These are phyloP conservation scores for Athetis lepigone DNA, from an alignment of 2,888 invertebrate genomes.

Conservation along the genomic window DNA sequence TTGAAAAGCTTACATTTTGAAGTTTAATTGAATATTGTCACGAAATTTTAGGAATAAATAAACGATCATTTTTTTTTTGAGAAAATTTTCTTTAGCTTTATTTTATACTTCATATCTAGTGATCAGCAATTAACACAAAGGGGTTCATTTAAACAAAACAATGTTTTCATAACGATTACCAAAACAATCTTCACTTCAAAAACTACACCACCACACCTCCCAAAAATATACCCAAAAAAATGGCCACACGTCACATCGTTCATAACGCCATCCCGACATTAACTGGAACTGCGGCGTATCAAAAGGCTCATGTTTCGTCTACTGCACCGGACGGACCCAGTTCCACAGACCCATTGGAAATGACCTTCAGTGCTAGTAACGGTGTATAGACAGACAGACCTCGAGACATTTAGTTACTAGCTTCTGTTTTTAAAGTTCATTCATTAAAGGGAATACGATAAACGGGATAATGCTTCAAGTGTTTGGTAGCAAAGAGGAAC, in stretches of 20 bases:
- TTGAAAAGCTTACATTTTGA: neutral
- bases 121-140: too few relatives aligned
- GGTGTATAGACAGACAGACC: slow-evolving; percentile 10
- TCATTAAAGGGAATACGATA: too few relatives aligned
- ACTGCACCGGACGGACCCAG: slow-evolving; percentile 78
- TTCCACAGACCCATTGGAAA: slow-evolving; percentile 76
- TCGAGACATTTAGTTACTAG: too few relatives aligned
- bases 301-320: slow-evolving; percentile 79
- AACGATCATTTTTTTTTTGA: neutral
- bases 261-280: slow-evolving; percentile 69
- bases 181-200: too few relatives aligned
- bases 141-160: too few relatives aligned
- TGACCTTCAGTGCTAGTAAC: slow-evolving; percentile 68
- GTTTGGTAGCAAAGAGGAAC: too few relatives aligned
- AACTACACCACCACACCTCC: neutral
- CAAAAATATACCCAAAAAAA: neutral
- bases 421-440: too few relatives aligned
- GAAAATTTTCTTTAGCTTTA: too few relatives aligned
- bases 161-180: too few relatives aligned
- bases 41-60: slow-evolving; percentile 1
- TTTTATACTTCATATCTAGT: neutral
- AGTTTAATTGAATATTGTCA: neutral
- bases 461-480: too few relatives aligned
- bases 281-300: slow-evolving; percentile 72
- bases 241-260: slow-evolving; percentile 25